Evolutionary conservation across 2,888 invertebrate species (phyloP), one percentile per base, ranked within the genome.

Genomic region (Hypena proboscidalis): DNA sequence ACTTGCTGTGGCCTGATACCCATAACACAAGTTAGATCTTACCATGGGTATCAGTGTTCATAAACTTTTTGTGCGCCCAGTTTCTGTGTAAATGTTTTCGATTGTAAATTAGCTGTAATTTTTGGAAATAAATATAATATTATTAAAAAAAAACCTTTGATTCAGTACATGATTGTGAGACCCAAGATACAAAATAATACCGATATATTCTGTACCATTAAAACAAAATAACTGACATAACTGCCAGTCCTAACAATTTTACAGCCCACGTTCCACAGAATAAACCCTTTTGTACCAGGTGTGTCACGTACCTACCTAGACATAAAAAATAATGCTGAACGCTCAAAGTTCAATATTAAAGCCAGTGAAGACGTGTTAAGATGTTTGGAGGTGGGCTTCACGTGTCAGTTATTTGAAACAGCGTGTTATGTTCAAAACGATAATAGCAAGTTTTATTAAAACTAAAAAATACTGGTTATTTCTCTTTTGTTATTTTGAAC

Each of bases 261-360:
- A 54, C 43, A 37, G 19, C 41, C 45, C 43, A 51, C 43, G 52
- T 45, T 54, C 54, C 43, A 46, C 48, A 38, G 23, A 41, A 55
- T 51, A 51, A 64, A 49, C 50, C 43, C 38, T 30, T n/a, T 47
- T 42, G 39, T 25, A 41, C 38, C 61, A 55, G 44, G 55, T 58
- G 61, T 57, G 65, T 49, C 59, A 57, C 53, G 63, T 46, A 44
- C 38, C 36, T 48, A 45, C 43, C 51, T 47, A 38, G 26, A 52
- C 47, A 61, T 65, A 66, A 67, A 66, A 65, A 57, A 61, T 67
- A 65, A 64, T 52, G 52, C 44, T 43, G 54, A 39, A 47, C 48
- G 43, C 48, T 52, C 48, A 44, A 51, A 48, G 31, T 55, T 33
- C 23, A 27, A 44, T 60, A 54, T 65, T 58, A 52, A 42, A 44